Conservation (phyloP, 2,888 invertebrate genomes). For the Eupsilia transversa region DNA sequence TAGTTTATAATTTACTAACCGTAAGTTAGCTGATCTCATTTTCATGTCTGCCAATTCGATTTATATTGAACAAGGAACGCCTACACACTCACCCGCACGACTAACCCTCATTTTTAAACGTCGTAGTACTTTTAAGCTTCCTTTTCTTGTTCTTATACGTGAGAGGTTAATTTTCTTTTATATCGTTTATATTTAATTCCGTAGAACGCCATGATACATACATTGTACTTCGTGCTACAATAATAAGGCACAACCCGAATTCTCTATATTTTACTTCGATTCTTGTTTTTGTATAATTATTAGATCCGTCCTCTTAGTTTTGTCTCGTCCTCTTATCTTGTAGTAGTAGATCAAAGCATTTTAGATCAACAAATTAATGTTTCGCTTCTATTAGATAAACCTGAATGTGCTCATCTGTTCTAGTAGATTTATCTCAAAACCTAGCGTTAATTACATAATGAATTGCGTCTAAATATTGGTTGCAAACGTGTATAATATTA, state of each 20-base stretch:
- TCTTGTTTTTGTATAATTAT: slow-evolving; percentile 25
- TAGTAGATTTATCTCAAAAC: slow-evolving; percentile 27
- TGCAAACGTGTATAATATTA: slow-evolving; percentile 15
- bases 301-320: slow-evolving; percentile 17
- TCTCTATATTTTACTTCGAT: background rate
- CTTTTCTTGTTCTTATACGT: slow-evolving; percentile 28
- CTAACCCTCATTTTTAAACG: slow-evolving; percentile 56
- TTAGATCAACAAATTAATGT: slow-evolving; percentile 36
- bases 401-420: slow-evolving; percentile 9
- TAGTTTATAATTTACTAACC: slow-evolving; percentile 66
- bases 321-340: slow-evolving; percentile 23
- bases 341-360: slow-evolving; percentile 44
- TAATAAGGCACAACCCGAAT: background rate
- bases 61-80: slow-evolving; percentile 56
- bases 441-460: slow-evolving; percentile 2
- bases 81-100: slow-evolving; percentile 56
- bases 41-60: slow-evolving; percentile 62
- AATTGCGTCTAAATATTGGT: slow-evolving; percentile 9
- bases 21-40: slow-evolving; percentile 65
- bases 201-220: slow-evolving; percentile 24
- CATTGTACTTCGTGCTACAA: background rate
- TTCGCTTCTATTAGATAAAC: slow-evolving; percentile 29
- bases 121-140: slow-evolving; percentile 43
- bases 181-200: slow-evolving; percentile 22
- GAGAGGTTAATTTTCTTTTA: slow-evolving; percentile 26